Base-by-base conservation (phyloP, 2,113 vertebrate genomes). In the Cynopterus brachyotis region DNA sequence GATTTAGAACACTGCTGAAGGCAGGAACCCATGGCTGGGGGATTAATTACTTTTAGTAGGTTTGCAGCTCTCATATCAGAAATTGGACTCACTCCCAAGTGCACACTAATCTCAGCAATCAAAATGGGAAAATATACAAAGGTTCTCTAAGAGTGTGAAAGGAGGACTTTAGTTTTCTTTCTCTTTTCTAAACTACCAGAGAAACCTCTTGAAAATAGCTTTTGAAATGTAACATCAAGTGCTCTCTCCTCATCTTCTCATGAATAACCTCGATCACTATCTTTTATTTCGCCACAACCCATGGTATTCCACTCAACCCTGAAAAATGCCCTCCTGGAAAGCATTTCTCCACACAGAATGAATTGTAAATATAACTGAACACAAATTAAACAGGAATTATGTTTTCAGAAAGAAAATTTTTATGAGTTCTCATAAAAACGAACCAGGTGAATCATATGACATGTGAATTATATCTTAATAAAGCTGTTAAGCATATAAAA, bases 171-270 rank as follows among this genome's bases (percentile, higher is more conserved):
- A 42, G 47, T 35, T 50, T 76, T 60, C 84, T 86, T 72, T 69
- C 57, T 35, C 78, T 72, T n/a, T 50, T 50, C 50, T 47, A 55
- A 87, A 75, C 35, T 80, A 24, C 82, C 89, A 81, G 22, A 79
- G 55, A 94, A 84, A 60, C 7, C 73, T 62, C 64, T 75, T 83
- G 42, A 92, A 91, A 96, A 96, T 9, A 88, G 35, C 70, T 57
- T 81, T 92, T 72, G 59, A 66, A 92, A 69, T 55, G 17, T 28
- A 88, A 75, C 40, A 59, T n/a, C 85, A 92, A 79, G 42, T 17
- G 35, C 30, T 76, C 26, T 66, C 17, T 62, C 15, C 30, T 59
- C 79, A 70, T 84, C 17, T 55, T 93, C 55, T 91, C 32, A 73
- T 0, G 3, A 92, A 93, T 70, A 93, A 95, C 26, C 12, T 83